Percentiles rank a stretch among this genome's conserved stretches.
These are phyloP conservation scores for Aldrovandia affinis DNA, from an alignment of 2,797 vertebrate species.

Conservation along the genomic window DNA sequence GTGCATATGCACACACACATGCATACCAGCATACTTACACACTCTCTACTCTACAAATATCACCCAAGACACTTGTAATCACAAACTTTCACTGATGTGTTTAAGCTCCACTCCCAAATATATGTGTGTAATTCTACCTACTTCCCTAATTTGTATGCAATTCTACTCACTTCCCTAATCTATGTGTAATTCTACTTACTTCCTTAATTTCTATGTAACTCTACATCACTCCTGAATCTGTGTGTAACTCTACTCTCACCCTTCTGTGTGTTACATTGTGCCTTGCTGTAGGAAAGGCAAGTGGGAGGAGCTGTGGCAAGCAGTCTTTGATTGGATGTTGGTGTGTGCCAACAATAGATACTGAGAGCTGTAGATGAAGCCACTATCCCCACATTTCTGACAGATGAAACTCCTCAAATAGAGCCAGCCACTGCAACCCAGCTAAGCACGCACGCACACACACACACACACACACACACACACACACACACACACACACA, in stretches of 20 bases:
- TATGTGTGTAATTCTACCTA: not conserved
- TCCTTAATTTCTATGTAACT: not conserved
- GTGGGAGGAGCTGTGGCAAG: conserved; percentile 16
- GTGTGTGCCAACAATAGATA: not conserved
- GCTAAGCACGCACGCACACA: not conserved
- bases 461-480: not conserved
- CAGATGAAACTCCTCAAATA: not conserved
- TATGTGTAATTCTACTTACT: not conserved
- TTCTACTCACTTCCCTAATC: not conserved
- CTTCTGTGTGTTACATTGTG: not conserved
- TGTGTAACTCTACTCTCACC: not conserved
- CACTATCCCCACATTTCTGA: not conserved
- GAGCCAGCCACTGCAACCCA: not conserved
- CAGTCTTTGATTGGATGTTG: not conserved
- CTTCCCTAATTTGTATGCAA: not conserved
- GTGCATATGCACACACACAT: not conserved
- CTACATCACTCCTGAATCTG: not conserved
- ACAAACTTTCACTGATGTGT: no score
- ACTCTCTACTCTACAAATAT: conserved; percentile 12
- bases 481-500: not conserved
- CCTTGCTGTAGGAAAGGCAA: not conserved
- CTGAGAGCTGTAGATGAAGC: not conserved
- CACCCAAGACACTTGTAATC: no score
- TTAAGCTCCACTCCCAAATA: conserved; percentile 30
- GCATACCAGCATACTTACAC: conserved; percentile 17